Evolutionary conservation across 2,797 vertebrate genomes (phyloP).

Genomic region (Eulemur albifrons): DNA sequence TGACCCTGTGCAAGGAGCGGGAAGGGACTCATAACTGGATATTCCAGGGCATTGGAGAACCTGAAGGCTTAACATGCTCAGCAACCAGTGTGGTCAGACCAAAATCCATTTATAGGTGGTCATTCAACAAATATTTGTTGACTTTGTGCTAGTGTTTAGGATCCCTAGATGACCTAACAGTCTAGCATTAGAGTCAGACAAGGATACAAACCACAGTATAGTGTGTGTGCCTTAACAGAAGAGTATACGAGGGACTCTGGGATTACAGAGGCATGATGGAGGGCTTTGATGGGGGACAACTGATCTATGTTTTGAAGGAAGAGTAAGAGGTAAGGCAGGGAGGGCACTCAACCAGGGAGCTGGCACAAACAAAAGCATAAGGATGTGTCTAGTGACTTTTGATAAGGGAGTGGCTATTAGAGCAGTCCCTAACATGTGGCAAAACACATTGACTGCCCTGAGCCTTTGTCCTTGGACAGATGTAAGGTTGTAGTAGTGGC

Average conservation of each 20-base stretch:
- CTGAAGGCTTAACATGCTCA: neutral
- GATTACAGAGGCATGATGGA: neutral
- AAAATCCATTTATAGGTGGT: neutral
- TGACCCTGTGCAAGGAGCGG: neutral
- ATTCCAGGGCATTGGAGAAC: neutral
- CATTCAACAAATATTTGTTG: slow-evolving; percentile 10
- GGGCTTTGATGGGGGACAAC: neutral
- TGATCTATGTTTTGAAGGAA: slow-evolving; percentile 55
- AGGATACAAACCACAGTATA: slow-evolving; percentile 3
- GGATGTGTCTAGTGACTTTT: neutral
- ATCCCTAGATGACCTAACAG: neutral
- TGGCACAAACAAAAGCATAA: slow-evolving; percentile 5
- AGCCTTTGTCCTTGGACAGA: neutral
- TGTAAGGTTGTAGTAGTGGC: neutral
- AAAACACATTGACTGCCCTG: neutral
- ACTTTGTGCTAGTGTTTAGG: slow-evolving; percentile 19
- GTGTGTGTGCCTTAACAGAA: slow-evolving; percentile 3
- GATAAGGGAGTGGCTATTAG: neutral
- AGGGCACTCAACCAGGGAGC: neutral
- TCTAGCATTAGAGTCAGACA: neutral
- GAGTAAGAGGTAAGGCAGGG: neutral
- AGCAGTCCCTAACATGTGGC: neutral
- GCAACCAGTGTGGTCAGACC: neutral
- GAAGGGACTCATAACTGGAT: neutral
- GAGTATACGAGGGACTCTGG: neutral